Conservation (phyloP, 2,888 invertebrate species). For the Copidosoma aretas region DNA sequence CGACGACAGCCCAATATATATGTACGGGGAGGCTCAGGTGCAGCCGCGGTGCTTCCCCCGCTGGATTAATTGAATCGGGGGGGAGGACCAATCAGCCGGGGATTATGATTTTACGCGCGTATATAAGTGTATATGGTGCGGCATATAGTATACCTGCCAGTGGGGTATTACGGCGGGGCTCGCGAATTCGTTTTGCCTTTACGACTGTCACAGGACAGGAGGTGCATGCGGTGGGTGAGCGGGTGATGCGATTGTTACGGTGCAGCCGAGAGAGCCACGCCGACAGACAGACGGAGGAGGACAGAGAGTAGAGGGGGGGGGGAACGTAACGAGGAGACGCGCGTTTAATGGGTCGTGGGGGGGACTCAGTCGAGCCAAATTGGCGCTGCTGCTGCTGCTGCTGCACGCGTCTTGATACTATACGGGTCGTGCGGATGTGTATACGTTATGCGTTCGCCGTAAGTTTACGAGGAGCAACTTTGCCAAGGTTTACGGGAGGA, state of each 20-base stretch:
- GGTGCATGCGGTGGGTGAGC: too few species aligned
- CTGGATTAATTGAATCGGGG: slow-evolving; percentile 54
- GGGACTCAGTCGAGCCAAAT: slow-evolving; percentile 8
- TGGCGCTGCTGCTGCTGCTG: slow-evolving; percentile 2
- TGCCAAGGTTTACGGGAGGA: too few species aligned
- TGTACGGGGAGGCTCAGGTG: slow-evolving; percentile 19
- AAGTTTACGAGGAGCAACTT: too few species aligned
- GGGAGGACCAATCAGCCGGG: slow-evolving; percentile 21
- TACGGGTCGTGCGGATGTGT: neutral
- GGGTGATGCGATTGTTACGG: neutral
- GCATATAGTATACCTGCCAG: too few species aligned
- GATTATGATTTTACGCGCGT: slow-evolving; percentile 23
- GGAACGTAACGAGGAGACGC: neutral
- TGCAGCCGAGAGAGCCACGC: too few species aligned
- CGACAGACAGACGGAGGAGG: neutral
- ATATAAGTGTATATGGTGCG: neutral
- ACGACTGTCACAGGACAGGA: too few species aligned
- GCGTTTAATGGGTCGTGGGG: slow-evolving; percentile 21
- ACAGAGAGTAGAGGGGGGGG: neutral
- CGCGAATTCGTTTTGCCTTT: too few species aligned
- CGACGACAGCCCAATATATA: too few species aligned
- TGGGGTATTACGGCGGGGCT: too few species aligned
- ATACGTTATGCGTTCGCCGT: too few species aligned
- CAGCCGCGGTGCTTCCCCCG: slow-evolving; percentile 25
- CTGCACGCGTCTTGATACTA: neutral